Percentiles rank a stretch among this genome's conserved stretches.
phyloP scores from a whole-genome alignment of 2,113 vertebrate genomes.

The Antechinus stuartii region DNA sequence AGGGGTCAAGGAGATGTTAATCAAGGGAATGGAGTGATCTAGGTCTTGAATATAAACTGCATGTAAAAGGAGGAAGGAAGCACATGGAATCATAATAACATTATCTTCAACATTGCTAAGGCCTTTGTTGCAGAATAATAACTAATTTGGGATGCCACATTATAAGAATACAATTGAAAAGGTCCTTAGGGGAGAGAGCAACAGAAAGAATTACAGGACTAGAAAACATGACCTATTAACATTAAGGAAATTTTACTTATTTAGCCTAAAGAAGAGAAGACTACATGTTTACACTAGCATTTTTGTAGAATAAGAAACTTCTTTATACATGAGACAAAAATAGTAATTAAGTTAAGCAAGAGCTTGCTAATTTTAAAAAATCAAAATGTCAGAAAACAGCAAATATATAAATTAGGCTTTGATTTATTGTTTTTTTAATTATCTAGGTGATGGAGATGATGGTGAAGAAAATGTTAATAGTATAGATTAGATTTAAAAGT shows the following conservation, averaged over 20 bases:
- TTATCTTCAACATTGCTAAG: background rate
- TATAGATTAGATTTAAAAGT: background rate
- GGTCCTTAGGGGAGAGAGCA: background rate
- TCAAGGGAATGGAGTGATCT: background rate
- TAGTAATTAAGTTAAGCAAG: slow-evolving; percentile 50
- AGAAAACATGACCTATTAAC: background rate
- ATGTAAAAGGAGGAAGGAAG: background rate
- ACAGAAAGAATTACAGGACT: background rate
- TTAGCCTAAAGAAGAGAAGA: slow-evolving; percentile 59
- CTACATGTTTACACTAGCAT: slow-evolving; percentile 44
- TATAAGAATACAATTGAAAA: background rate
- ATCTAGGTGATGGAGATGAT: background rate
- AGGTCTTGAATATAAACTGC: background rate
- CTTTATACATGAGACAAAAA: slow-evolving; percentile 52
- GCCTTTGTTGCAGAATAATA: background rate
- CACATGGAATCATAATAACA: background rate
- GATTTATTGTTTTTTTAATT: background rate
- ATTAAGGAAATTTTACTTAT: slow-evolving; percentile 26
- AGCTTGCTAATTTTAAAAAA: slow-evolving; percentile 64
- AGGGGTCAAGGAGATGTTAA: background rate
- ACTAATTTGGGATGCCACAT: background rate
- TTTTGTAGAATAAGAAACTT: slow-evolving; percentile 57
- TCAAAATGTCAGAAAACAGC: background rate
- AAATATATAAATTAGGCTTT: background rate
- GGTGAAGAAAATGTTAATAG: background rate